Evolutionary conservation across 2,797 vertebrate species (phyloP), one percentile per base, ranked within the genome.

Genomic region (Petrocephalus schoutedeni): DNA sequence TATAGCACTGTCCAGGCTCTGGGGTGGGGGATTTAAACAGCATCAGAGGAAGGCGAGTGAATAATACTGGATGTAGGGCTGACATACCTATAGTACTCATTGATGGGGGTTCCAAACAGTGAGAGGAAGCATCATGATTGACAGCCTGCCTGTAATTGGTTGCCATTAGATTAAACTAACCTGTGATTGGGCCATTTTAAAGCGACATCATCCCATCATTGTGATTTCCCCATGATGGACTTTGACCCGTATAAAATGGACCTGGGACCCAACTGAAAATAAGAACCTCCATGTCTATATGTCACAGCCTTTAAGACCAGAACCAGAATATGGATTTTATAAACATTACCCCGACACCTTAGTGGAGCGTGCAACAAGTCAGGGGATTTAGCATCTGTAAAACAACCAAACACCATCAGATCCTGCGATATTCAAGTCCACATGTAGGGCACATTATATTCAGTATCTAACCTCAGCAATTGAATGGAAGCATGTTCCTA

Each of bases 1-100:
- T 88, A 97, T 96, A 0, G 97, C 96, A 0, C 96, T 97, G 94
- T 98, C 97, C 82, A 97, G 94, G 90, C 95, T 97, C 97, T 98
- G 88, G 77, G 89, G 67, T 4, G 87, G 86, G 23, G 2, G 4
- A 5, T 32, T 71, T 71, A 71, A 71, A 77, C 7, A 80, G 41
- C 41, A 77, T n/a, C 36, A 80, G 74, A 49, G 19, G 41, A 80
- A 49, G 74, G 28, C 0, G 36, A 77, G 71, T 45, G 6, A 77
- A 77, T 8, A 57, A 49, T 80, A 6, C 74, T 80, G 74, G 36
- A 45, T 77, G 71, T 9, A 45, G 71, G 41, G 16, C 16, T 21
- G n/a, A n/a, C 41, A n/a, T 45, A 77, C 36, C 12, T 71, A 36
- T 4, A 2, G 64, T 71, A 16, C 64, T 36, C 16, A 12, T 67